Base-by-base conservation (phyloP, 1,140 invertebrate species). In the Apis cerana region DNA sequence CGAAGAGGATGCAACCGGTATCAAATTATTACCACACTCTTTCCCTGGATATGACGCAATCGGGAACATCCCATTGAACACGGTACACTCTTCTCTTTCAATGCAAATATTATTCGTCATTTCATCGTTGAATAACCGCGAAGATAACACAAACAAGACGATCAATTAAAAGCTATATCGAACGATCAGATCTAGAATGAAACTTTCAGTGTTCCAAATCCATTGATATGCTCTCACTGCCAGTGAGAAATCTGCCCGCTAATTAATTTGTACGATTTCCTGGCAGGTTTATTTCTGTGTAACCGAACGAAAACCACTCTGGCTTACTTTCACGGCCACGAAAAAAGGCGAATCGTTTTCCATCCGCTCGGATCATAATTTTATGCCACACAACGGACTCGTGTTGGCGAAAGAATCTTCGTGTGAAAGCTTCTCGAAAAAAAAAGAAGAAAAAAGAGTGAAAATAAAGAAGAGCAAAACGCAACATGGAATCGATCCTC, bases 311-410 rank as follows among this genome's bases (percentile, higher is more conserved):
- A 83, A 83, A 80, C n/a, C 68, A 11, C 75, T 56, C 59, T 59
- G 54, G 48, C 82, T 83, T 83, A 83, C 82, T 79, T 83, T 83
- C 82, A 72, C 82, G 82, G 68, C 48, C 75, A 74, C 61, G 68
- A 72, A 71, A 72, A 77, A 71, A 78, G 65, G 27, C 21, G 52
- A 82, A 76, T 62, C 75, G 54, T 67, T 83, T 74, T 54, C 69
- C 62, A 68, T 74, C 61, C 10, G n/a, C 54, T 27, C 69, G 52
- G 5, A 64, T 75, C 65, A 61, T 80, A 54, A 67, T 69, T 81
- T 64, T 68, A 33, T 71, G 70, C 33, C 19, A 5, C 56, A 17
- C 67, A 64, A 61, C 56, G 27, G n/a, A 1, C 80, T 9, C 48
- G 19, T 9, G 19, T 48, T n/a, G 17, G 9, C 4, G 33, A 12